Base-by-base conservation (phyloP, 2,113 vertebrate species). In the Morone chrysops region DNA sequence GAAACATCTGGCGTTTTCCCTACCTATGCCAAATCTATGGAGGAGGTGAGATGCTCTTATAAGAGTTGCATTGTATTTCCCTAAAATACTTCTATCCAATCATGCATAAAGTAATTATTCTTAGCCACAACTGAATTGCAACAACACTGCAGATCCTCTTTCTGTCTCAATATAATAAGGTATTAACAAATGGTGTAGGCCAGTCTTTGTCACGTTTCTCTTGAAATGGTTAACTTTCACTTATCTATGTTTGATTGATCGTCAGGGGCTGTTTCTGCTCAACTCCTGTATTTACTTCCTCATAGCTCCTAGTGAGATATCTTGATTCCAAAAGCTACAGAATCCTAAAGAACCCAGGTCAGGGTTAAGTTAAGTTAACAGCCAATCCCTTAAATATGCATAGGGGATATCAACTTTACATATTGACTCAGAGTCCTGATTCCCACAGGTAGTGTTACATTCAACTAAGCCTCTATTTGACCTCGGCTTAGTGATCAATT, bases 1-100 rank as follows among this genome's bases (percentile, higher is more conserved):
- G 97, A 47, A 97, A 98, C 13, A 84, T 98, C 41, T 97, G 97
- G 97, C 77, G 97, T 14, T 98, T 97, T 90, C 97, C 96, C 0
- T 98, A 97, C 87, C 67, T 98, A 54, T 98, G 97, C 78, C 97
- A 98, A 93, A 96, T 93, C 67, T 92, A 98, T 0, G 97, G 97
- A 81, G 97, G 97, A 89, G 97, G 97, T 97, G 79, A 96, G 96
- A 47, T 47, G 45, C 45, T 47, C 2, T 31, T 31, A 31, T 31
- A 31, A 31, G 31, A 31, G 31, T 4, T 31, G 16, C 36, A 22
- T 73, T 45, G 1, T 9, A 9, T 45, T 22, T 13, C 3, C 18
- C 20, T 9, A 16, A 12, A 2, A 11, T 50, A 3, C 16, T 25
- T 50, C 14, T 5, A 41, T 59, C 22, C 12, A 14, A 0, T 20